Base-by-base conservation (phyloP, 2,888 invertebrate species). In the Acanthacorydalis orientalis region DNA sequence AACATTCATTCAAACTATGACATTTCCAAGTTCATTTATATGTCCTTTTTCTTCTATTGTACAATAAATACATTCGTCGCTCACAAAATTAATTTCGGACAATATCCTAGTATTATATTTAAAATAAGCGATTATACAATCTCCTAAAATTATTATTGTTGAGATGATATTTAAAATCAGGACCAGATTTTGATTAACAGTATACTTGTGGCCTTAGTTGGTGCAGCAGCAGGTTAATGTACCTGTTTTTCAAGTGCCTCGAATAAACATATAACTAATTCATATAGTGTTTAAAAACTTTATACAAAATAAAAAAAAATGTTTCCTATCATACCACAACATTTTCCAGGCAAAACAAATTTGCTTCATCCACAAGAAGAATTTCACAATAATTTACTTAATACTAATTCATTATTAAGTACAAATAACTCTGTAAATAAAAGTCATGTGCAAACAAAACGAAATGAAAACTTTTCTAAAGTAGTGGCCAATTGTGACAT, bases 251-350 rank as follows among this genome's bases (percentile, higher is more conserved):
- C 23, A 23, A 23, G 23, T 23, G 23, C 23, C 23, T 23, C 23
- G 6, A 23, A 23, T 23, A 23, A 23, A 23, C 6, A 23, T 4
- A 2, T 23, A 23, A 23, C 23, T 2, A 2, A 23, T 6, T 4
- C 23, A 23, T 23, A 23, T 23, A 23, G 6, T 41, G 9, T 31
- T 23, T 23, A 41, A 41, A 41, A 8, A 23, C 6, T 23, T 23
- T 23, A 23, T 23, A 23, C 2, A 23, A 4, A 23, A 23, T 23
- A 23, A 23, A 23, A 23, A 6, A 50, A 15, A 33, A 60, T 61
- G 61, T 61, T 60, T 51, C 54, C 60, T 4, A 54, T 56, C 47
- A 53, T 57, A 41, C 55, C 55, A 11, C 55, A 53, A 39, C 53
- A 52, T 50, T 51, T 54, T 41, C 33, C 51, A n/a, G 55, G 48